Evolutionary conservation across 2,888 invertebrate genomes (phyloP).

Genomic region (Gasteruption jaculator): DNA sequence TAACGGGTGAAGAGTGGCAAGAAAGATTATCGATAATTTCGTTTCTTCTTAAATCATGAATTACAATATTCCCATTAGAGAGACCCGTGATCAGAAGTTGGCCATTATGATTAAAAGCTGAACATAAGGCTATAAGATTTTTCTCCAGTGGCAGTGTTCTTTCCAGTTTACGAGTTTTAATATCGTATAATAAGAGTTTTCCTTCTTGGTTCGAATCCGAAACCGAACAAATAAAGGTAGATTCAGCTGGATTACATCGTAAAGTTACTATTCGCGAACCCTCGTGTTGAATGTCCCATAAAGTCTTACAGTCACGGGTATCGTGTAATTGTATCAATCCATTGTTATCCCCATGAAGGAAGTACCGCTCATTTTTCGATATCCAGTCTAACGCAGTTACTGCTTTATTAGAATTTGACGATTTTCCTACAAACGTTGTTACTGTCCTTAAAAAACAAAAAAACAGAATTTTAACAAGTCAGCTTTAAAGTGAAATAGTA

Average conservation of each 20-base stretch:
- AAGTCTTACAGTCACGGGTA: slow-evolving; percentile 57
- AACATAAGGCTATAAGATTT: slow-evolving; percentile 54
- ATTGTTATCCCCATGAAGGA: slow-evolving; percentile 57
- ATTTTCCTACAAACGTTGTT: slow-evolving; percentile 55
- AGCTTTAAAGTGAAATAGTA: neutral
- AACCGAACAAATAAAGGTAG: slow-evolving; percentile 51
- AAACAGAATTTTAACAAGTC: neutral
- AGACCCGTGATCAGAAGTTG: slow-evolving; percentile 58
- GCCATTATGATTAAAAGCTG: slow-evolving; percentile 59
- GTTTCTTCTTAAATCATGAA: slow-evolving; percentile 56
- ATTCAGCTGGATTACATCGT: slow-evolving; percentile 55
- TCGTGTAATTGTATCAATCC: slow-evolving; percentile 59
- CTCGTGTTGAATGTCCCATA: slow-evolving; percentile 56
- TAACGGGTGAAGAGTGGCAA: slow-evolving; percentile 56
- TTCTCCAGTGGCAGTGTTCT: slow-evolving; percentile 43
- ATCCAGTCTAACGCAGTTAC: slow-evolving; percentile 61
- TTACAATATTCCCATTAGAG: slow-evolving; percentile 57
- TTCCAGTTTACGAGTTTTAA: slow-evolving; percentile 57
- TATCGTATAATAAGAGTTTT: slow-evolving; percentile 57
- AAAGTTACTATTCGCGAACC: slow-evolving; percentile 52
- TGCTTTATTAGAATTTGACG: slow-evolving; percentile 48
- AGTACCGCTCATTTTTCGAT: slow-evolving; percentile 57
- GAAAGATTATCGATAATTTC: slow-evolving; percentile 57
- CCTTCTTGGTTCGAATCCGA: slow-evolving; percentile 49
- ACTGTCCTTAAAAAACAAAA: slow-evolving; percentile 46